A percentile compares a stretch with the other conserved stretches of the same genome.
Evolutionary conservation across 1,140 invertebrate species (phyloP).

Genomic region (Mycetomoellerius zeteki): DNA sequence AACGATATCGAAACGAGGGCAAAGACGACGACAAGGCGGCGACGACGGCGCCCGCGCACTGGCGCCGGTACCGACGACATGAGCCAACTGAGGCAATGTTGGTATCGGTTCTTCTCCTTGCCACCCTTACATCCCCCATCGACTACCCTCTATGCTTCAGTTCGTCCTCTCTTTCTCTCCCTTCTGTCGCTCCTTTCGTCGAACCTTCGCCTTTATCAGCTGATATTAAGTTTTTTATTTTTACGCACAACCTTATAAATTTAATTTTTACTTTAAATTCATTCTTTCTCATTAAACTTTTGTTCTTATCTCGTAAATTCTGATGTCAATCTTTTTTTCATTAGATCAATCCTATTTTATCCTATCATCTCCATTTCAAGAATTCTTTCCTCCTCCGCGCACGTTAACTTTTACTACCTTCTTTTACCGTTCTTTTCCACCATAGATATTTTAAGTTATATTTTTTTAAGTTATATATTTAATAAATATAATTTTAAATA

Average conservation of each 20-base stretch:
- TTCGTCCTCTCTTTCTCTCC: not conserved
- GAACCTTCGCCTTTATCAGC: slow-evolving; percentile 39
- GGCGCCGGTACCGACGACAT: slow-evolving; percentile 41
- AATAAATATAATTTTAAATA: slow-evolving; percentile 18
- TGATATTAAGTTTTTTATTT: slow-evolving; percentile 3
- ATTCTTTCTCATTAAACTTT: not conserved
- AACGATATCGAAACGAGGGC: slow-evolving; percentile 41
- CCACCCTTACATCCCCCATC: slow-evolving; percentile 42
- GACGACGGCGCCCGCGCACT: slow-evolving; percentile 49
- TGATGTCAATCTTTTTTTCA: slow-evolving; percentile 15
- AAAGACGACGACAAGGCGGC: slow-evolving; percentile 31
- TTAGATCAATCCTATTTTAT: slow-evolving; percentile 20
- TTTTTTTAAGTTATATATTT: too few species aligned
- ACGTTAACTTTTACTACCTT: slow-evolving; percentile 5
- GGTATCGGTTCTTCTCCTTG: slow-evolving; percentile 48
- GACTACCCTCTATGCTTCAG: slow-evolving; percentile 10
- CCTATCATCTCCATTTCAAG: not conserved
- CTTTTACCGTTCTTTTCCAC: not conserved
- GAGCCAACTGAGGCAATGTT: slow-evolving; percentile 35
- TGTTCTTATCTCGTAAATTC: slow-evolving; percentile 13
- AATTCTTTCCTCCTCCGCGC: not conserved
- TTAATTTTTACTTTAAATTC: slow-evolving; percentile 7
- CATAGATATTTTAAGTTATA: not conserved
- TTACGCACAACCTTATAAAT: not conserved
- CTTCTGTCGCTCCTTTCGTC: not conserved